Evolutionary conservation across 2,888 invertebrate species (phyloP).

Genomic region (Leptinotarsa haldemani): DNA sequence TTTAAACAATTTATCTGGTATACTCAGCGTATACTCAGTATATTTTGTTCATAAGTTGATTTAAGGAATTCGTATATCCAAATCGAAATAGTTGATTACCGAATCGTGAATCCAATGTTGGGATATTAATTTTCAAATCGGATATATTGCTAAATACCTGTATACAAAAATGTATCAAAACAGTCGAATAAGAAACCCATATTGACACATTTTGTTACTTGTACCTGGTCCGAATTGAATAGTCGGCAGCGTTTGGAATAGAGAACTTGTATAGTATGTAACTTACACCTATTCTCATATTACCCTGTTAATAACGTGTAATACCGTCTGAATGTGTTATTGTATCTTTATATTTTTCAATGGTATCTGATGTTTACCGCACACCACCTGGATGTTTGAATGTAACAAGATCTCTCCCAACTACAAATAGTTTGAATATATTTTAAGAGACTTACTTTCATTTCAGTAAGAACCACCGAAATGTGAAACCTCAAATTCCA

Average conservation of each 20-base stretch:
- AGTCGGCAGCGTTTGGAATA: conserved; percentile 56
- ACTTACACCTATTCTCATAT: conserved; percentile 64
- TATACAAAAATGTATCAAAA: not conserved
- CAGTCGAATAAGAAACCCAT: conserved; percentile 9
- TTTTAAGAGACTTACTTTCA: not conserved
- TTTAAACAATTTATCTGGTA: too few relatives aligned
- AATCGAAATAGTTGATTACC: too few relatives aligned
- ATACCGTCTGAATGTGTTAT: conserved; percentile 58
- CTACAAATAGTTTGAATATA: conserved; percentile 34
- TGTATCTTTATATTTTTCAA: conserved; percentile 49
- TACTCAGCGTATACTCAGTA: too few relatives aligned
- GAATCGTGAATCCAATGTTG: not conserved
- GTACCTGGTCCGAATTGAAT: conserved; percentile 45
- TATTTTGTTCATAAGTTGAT: too few relatives aligned
- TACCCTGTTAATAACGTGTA: conserved; percentile 62
- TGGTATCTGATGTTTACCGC: conserved; percentile 49
- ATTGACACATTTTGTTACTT: conserved; percentile 36
- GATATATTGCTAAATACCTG: not conserved
- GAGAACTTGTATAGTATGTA: conserved; percentile 53
- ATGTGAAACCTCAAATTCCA: not conserved
- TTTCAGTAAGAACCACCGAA: conserved; percentile 7
- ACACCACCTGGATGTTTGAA: conserved; percentile 52
- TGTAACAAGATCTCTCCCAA: conserved; percentile 49
- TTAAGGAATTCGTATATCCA: too few relatives aligned
- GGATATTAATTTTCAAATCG: not conserved